Conservation (phyloP, 2,797 vertebrate genomes). For the Distichodus sexfasciatus region DNA sequence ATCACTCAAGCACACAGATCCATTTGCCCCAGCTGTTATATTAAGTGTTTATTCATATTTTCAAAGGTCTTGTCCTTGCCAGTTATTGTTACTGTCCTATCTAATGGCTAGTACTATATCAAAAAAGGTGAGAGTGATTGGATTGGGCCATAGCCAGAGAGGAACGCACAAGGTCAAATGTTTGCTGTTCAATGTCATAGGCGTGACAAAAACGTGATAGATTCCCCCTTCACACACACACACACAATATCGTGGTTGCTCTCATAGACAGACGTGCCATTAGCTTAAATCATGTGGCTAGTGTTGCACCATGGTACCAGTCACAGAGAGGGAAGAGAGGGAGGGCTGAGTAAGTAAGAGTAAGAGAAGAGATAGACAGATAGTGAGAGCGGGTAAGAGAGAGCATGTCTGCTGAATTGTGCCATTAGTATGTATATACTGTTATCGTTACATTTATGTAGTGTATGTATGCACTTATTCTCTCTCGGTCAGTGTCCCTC, state of each 20-base stretch:
- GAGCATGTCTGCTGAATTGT: not conserved
- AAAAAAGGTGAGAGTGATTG: not conserved
- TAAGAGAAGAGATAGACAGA: not conserved
- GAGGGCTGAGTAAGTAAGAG: not conserved
- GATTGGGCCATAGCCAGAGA: not conserved
- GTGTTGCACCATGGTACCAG: constrained; percentile 22
- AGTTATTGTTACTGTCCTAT: too few species aligned
- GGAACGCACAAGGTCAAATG: not conserved
- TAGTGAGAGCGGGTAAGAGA: not conserved
- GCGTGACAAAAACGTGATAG: not conserved
- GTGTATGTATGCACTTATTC: not conserved
- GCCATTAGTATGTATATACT: not conserved
- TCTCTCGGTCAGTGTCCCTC: not conserved
- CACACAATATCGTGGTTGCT: not conserved
- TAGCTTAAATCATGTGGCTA: constrained; percentile 24
- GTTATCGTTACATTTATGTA: too few species aligned
- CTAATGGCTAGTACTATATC: too few species aligned
- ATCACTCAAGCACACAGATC: not conserved
- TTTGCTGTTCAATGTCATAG: constrained; percentile 15
- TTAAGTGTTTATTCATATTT: not conserved
- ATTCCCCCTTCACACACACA: not conserved
- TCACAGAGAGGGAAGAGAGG: not conserved
- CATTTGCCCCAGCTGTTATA: not conserved
- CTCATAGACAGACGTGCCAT: constrained; percentile 19
- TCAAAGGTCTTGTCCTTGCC: too few species aligned